Evolutionary conservation across 2,797 vertebrate genomes (phyloP), one percentile per base, ranked within the genome.

Genomic region (Cirrhinus molitorella): DNA sequence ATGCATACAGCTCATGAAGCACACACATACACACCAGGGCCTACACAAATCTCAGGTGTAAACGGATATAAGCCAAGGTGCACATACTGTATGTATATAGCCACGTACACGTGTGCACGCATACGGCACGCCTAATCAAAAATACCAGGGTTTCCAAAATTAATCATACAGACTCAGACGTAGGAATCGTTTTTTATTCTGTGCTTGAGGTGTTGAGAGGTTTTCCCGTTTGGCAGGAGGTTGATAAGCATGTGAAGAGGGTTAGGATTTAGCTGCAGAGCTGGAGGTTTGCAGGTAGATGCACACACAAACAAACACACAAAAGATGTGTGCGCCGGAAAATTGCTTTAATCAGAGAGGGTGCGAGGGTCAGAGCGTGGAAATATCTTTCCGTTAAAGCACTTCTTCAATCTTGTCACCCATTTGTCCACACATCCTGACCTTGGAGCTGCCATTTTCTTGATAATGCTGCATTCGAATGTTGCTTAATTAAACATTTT

Each of bases 161-260:
- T 61, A 87, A 80, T 85, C 83, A 67, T 76, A 85, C 76, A 55
- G 63, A 65, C 13, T 75, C 25, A 19, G 28, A 31, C 25, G 14
- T 57, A 67, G 61, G 17, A n/a, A n/a, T 23, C 2, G 14, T 11
- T 37, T 45, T n/a, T 80, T 77, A n/a, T 77, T 70, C n/a, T 45
- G 25, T 71, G 47, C 78, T 81, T 31, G 65, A 80, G 55, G 85
- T 81, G 81, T 21, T 71, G 23, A 84, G 66, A 84, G 81, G 65
- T 81, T 80, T 83, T 59, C 51, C 71, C 23, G 70, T 75, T 86
- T 86, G 72, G 72, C 40, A 81, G 37, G 72, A 81, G 55, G 63
- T 83, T 80, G 85, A 83, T 84, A 86, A 86, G 85, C 82, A 80
- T 71, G 78, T 81, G 72, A 72, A 84, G 57, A 86, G 82, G 45